Percentiles rank a stretch among this genome's conserved stretches.
Evolutionary conservation across 2,888 invertebrate species (phyloP).

Genomic region (Lomographa bimaculata): DNA sequence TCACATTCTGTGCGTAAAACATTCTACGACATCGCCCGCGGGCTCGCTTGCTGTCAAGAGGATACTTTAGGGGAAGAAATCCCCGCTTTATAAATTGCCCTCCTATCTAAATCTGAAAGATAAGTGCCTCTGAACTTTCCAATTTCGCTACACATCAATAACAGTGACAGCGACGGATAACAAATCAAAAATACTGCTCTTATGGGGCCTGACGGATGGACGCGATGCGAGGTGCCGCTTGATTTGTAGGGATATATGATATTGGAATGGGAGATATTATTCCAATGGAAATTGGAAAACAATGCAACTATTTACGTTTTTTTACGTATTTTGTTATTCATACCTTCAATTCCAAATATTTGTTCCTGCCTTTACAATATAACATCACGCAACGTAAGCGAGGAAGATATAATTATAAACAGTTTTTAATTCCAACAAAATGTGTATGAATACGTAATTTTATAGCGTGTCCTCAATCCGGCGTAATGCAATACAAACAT

Average conservation of each 20-base stretch:
- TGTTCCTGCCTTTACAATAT: too few species aligned
- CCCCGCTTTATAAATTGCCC: constrained; percentile 80
- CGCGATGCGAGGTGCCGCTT: constrained; percentile 33
- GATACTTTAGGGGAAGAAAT: constrained; percentile 71
- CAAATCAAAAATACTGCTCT: constrained; percentile 75
- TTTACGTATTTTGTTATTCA: background rate
- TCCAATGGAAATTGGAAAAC: constrained; percentile 6
- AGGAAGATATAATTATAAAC: background rate
- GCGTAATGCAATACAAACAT: constrained; percentile 4
- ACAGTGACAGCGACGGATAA: constrained; percentile 75
- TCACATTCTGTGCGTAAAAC: constrained; percentile 22
- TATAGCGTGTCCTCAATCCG: constrained; percentile 19
- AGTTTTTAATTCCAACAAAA: constrained; percentile 11
- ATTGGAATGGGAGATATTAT: constrained; percentile 9
- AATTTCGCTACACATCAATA: constrained; percentile 83
- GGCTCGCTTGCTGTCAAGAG: constrained; percentile 60
- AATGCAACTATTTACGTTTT: background rate
- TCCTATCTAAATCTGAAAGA: constrained; percentile 81
- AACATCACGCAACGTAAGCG: too few species aligned
- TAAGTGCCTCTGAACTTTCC: constrained; percentile 81
- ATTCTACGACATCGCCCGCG: constrained; percentile 27
- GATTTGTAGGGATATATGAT: constrained; percentile 24
- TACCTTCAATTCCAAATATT: too few species aligned
- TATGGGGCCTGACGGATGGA: constrained; percentile 54
- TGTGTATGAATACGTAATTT: constrained; percentile 23